Conservation (phyloP, 2,797 vertebrate species). For the Sciurus carolinensis region DNA sequence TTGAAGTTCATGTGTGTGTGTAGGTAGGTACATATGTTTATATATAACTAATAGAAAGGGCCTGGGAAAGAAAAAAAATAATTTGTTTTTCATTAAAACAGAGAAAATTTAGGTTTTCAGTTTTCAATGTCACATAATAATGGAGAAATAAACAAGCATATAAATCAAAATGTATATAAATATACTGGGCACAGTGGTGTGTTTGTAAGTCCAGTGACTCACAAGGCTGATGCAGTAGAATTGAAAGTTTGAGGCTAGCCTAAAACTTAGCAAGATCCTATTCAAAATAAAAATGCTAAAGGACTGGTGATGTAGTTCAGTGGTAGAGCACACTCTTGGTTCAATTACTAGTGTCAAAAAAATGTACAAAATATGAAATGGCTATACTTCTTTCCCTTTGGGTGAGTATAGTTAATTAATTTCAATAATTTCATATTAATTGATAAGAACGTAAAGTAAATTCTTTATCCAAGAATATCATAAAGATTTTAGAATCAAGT, state of each 20-base stretch:
- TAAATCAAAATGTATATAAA: not conserved
- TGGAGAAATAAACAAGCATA: not conserved
- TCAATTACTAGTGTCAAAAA: too few relatives aligned
- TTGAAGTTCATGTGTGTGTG: not conserved
- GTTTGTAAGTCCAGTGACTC: too few relatives aligned
- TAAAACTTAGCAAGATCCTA: too few relatives aligned
- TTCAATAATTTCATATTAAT: constrained; percentile 9
- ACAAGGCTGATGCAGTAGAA: too few relatives aligned
- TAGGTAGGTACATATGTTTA: not conserved
- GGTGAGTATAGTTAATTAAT: not conserved
- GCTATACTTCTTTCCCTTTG: not conserved
- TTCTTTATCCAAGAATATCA: constrained; percentile 2
- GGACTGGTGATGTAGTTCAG: too few relatives aligned
- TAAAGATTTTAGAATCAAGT: not conserved
- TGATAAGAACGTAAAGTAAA: not conserved
- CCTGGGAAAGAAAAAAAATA: not conserved
- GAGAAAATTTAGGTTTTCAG: not conserved
- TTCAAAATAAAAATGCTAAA: too few relatives aligned
- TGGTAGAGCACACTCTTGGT: too few relatives aligned
- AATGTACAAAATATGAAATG: not conserved
- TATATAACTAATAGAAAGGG: not conserved
- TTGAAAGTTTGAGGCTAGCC: too few relatives aligned
- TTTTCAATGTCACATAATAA: not conserved
- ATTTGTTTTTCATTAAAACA: constrained; percentile 34
- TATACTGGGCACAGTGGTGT: not conserved